Evolutionary conservation across 2,113 vertebrate species (phyloP).

Genomic region (Fulica atra): DNA sequence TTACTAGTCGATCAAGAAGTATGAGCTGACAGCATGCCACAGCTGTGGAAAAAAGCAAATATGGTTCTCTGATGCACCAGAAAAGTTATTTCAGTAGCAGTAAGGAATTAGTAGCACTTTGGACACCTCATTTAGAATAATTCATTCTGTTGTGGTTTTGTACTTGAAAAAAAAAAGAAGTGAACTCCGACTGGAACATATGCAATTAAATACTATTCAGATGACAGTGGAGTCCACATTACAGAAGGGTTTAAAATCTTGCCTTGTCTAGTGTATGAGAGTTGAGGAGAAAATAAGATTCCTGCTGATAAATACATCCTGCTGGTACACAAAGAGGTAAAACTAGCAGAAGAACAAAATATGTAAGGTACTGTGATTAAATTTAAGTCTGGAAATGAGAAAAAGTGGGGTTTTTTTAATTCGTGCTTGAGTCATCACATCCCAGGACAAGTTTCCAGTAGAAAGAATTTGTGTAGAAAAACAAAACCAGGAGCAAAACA

Average conservation of each 20-base stretch:
- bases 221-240: neutral
- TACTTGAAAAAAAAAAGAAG: neutral
- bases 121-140: neutral
- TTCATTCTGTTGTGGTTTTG: neutral
- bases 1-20: neutral
- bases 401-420: neutral
- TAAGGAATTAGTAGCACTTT: neutral
- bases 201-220: neutral
- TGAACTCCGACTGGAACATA: neutral
- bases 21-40: neutral
- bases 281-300: neutral
- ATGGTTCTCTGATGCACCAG: neutral
- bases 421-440: neutral
- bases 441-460: neutral
- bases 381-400: neutral
- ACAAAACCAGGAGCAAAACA: neutral
- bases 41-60: neutral
- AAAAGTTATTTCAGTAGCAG: neutral
- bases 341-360: neutral
- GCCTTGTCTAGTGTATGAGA: neutral
- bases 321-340: neutral
- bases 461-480: neutral
- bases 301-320: neutral
- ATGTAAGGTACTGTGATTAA: neutral
- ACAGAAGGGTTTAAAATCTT: neutral